Evolutionary conservation across 2,888 invertebrate genomes (phyloP), one percentile per base, ranked within the genome.

Genomic region (Metacarcinus magister): DNA sequence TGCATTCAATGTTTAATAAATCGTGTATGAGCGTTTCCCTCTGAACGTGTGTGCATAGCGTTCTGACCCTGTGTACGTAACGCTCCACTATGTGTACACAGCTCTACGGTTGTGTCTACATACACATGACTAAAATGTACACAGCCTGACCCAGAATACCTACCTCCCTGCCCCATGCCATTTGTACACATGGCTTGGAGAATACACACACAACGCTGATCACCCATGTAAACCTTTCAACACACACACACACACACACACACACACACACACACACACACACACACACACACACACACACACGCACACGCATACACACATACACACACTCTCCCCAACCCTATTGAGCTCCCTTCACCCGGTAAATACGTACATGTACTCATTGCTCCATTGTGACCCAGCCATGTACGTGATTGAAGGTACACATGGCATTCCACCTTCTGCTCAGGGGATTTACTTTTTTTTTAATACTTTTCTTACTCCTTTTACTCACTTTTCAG

Each of bases 1-100:
- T 23, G 67, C 67, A 67, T 67, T 67, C 67, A 67, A n/a, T 67
- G 67, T 67, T 67, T 67, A 67, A 67, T 67, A 67, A 67, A 67
- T 67, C 67, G 67, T 82, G 82, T 32, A 23, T 82, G 82, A 23
- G 32, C 32, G 10, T 13, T 8, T 1, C 32, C 32, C 32, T 82
- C 82, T 82, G 82, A 32, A 0, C 28, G 10, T 82, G 32, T 82
- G 32, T 82, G 32, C 32, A 82, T 16, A 32, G n/a, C 75, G 19
- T n/a, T 16, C 75, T 75, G 19, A n/a, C 75, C n/a, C 75, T 82
- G 32, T 82, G 82, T 82, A 23, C 82, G 82, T 10, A 82, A 82
- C 82, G 32, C 82, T 82, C 32, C 82, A 8, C 82, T 28, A 82
- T 82, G 82, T 32, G 28, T 28, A 82, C 32, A 82, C 82, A 28